Conservation (phyloP, 1,140 invertebrate species). For the Popillia japonica region DNA sequence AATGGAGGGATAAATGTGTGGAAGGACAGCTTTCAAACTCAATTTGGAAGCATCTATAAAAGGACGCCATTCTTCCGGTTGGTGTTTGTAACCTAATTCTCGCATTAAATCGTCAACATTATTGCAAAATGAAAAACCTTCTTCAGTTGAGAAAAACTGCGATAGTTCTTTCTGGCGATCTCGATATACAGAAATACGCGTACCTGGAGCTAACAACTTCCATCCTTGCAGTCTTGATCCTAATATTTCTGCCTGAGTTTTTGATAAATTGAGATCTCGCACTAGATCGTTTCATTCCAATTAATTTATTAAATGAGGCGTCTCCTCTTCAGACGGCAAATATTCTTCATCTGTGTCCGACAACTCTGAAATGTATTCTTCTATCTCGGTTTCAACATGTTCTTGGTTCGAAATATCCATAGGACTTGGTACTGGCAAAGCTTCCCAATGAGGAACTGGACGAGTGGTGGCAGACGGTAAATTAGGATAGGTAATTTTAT, state of each 20-base stretch:
- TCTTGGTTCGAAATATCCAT: too few relatives aligned
- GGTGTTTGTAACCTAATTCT: slow-evolving; percentile 24
- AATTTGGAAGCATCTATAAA: slow-evolving; percentile 52
- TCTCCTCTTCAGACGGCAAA: too few relatives aligned
- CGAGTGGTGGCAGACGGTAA: not conserved
- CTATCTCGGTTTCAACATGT: not conserved
- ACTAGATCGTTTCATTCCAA: not conserved
- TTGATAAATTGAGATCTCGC: not conserved
- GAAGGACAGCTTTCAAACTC: slow-evolving; percentile 56
- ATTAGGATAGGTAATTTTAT: not conserved
- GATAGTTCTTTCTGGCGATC: not conserved
- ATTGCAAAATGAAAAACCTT: slow-evolving; percentile 8
- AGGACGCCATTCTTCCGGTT: slow-evolving; percentile 48
- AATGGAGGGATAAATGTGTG: slow-evolving; percentile 54
- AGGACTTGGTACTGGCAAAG: too few relatives aligned
- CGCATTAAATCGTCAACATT: slow-evolving; percentile 32
- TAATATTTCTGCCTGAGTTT: not conserved
- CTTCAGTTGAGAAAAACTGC: not conserved
- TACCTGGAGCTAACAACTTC: not conserved
- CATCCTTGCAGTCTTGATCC: not conserved
- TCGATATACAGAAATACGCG: slow-evolving; percentile 4
- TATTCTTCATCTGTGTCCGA: too few relatives aligned
- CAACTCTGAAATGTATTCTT: too few relatives aligned
- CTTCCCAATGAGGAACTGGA: not conserved
- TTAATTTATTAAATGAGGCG: not conserved